A percentile compares a stretch with the other conserved stretches of the same genome.
phyloP scores from a whole-genome alignment of 2,888 invertebrate species.

The Nycteola revayana region DNA sequence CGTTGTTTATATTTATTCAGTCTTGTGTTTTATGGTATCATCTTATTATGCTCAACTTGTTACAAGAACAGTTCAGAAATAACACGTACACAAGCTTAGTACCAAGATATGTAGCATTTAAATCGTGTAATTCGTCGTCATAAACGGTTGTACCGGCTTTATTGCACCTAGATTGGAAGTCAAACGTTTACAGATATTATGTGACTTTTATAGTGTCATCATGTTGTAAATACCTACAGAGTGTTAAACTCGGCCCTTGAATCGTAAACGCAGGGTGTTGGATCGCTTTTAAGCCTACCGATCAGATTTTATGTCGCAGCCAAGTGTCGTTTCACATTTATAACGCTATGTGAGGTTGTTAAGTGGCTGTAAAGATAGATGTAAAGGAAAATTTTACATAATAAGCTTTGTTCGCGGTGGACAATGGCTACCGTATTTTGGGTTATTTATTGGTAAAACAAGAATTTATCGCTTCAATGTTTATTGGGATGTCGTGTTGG shows the following conservation, averaged over 20 bases:
- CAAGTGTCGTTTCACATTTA: conserved; percentile 68
- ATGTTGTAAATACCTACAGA: conserved; percentile 59
- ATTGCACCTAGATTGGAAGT: conserved; percentile 54
- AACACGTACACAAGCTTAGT: too few species aligned
- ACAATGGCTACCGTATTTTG: too few species aligned
- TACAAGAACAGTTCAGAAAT: too few species aligned
- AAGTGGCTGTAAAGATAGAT: conserved; percentile 49
- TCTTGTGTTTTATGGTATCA: too few species aligned
- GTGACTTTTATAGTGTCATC: conserved; percentile 65
- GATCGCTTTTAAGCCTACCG: conserved; percentile 62
- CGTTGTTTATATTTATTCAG: too few species aligned
- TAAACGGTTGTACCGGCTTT: conserved; percentile 41
- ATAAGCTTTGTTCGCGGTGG: conserved; percentile 15
- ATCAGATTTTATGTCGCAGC: conserved; percentile 64
- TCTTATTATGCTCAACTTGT: too few species aligned
- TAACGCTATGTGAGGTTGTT: conserved; percentile 51
- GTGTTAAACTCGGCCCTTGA: conserved; percentile 59
- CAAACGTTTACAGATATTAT: conserved; percentile 72
- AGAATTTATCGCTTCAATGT: too few species aligned
- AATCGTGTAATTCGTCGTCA: conserved; percentile 33
- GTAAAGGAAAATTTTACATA: conserved; percentile 37
- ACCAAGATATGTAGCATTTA: conserved; percentile 24
- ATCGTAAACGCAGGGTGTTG: conserved; percentile 65
- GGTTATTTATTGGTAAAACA: too few species aligned
- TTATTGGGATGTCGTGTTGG: too few species aligned